Percentiles rank a stretch among this genome's conserved stretches.
Evolutionary conservation across 1,140 invertebrate species (phyloP).

Genomic region (Procambarus clarkii): DNA sequence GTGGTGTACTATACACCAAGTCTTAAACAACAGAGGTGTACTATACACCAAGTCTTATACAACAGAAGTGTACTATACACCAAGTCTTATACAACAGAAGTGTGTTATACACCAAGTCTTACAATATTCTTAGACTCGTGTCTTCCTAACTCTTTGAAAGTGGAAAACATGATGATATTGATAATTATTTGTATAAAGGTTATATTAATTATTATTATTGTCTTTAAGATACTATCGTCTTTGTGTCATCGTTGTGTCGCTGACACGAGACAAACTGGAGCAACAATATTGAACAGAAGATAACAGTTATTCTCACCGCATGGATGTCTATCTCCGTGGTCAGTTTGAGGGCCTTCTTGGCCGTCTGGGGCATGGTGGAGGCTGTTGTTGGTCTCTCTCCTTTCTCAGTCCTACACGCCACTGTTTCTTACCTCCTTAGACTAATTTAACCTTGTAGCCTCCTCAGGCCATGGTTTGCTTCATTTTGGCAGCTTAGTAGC

Average conservation of each 20-base stretch:
- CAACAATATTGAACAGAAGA: too few species aligned
- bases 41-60: too few species aligned
- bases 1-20: too few species aligned
- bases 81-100: constrained; percentile 10
- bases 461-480: background rate
- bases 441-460: background rate
- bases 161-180: too few species aligned
- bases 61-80: too few species aligned
- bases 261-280: too few species aligned
- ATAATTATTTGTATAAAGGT: too few species aligned
- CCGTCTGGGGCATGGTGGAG: constrained; percentile 58
- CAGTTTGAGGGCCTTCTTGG: constrained; percentile 69
- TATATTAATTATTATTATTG: too few species aligned
- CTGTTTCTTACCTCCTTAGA: background rate
- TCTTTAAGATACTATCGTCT: background rate
- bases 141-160: too few species aligned
- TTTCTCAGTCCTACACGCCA: background rate
- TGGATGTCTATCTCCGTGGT: constrained; percentile 69
- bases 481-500: background rate
- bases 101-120: background rate
- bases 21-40: too few species aligned
- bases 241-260: background rate
- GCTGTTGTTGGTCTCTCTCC: background rate
- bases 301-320: constrained; percentile 58
- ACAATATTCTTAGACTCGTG: background rate